A percentile compares a stretch with the other conserved stretches of the same genome.
Conservation (phyloP, 2,888 invertebrate species). For the Allygus modestus region DNA sequence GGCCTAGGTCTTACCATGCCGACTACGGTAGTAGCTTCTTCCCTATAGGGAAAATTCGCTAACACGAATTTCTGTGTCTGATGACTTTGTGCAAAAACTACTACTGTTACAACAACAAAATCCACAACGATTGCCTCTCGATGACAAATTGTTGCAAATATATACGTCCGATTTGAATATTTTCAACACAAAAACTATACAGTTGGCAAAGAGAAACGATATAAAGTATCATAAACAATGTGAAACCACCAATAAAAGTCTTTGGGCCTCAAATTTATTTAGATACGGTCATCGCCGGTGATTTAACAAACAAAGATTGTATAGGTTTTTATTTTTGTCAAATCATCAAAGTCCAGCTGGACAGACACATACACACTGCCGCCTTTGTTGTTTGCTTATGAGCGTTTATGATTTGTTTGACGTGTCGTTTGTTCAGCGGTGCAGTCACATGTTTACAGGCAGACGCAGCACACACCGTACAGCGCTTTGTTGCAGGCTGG, state of each 20-base stretch:
- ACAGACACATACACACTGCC: background rate
- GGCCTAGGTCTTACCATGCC: too few species aligned
- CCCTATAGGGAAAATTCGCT: too few species aligned
- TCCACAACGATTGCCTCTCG: too few species aligned
- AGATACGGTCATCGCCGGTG: background rate
- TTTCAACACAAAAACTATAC: background rate
- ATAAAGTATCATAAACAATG: background rate
- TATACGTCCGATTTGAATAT: too few species aligned
- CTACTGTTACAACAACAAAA: too few species aligned
- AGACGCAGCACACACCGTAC: background rate
- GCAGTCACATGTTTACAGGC: slow-evolving; percentile 14
- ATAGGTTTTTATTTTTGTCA: slow-evolving; percentile 15
- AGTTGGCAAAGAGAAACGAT: background rate
- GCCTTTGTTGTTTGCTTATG: slow-evolving; percentile 17
- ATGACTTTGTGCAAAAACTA: too few species aligned
- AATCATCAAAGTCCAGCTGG: slow-evolving; percentile 16
- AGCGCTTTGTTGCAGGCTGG: slow-evolving; percentile 13
- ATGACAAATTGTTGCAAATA: too few species aligned
- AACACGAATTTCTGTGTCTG: too few species aligned
- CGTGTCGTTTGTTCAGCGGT: background rate
- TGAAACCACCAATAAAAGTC: background rate
- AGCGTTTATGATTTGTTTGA: slow-evolving; percentile 5
- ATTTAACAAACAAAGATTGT: slow-evolving; percentile 20
- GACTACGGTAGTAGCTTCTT: too few species aligned
- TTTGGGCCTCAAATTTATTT: background rate